A percentile compares a stretch with the other conserved stretches of the same genome.
Evolutionary conservation across 2,113 vertebrate genomes (phyloP).

Genomic region (Pangasianodon gigas): DNA sequence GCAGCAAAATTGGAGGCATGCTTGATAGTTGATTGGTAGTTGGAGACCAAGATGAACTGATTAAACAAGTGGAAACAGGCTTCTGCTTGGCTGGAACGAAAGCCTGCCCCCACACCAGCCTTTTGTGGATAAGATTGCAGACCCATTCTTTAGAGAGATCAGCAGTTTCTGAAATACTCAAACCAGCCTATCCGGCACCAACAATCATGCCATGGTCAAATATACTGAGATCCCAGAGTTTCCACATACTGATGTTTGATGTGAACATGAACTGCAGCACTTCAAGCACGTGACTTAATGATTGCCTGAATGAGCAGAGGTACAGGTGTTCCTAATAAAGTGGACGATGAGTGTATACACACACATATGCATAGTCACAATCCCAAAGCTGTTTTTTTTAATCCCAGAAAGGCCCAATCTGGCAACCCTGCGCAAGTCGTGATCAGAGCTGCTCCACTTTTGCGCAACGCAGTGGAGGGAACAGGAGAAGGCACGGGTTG

Average conservation of each 20-base stretch:
- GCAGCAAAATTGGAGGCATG: background rate
- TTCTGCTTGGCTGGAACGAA: background rate
- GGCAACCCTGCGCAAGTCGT: slow-evolving; percentile 9
- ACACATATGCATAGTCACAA: background rate
- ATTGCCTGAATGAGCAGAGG: background rate
- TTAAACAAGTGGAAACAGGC: background rate
- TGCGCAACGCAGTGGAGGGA: slow-evolving; percentile 62
- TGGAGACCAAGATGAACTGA: background rate
- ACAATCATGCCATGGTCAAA: background rate
- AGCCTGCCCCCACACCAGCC: background rate
- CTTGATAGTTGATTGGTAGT: background rate
- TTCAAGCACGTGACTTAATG: too few species aligned
- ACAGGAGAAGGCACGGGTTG: slow-evolving; percentile 16
- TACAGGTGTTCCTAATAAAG: background rate
- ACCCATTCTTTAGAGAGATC: background rate
- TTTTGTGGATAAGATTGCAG: background rate
- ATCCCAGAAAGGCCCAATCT: background rate
- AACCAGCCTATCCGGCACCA: background rate
- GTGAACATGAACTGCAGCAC: background rate
- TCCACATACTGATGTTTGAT: background rate
- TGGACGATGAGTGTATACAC: background rate
- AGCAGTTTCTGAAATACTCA: background rate
- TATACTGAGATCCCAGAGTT: background rate
- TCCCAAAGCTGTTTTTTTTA: accelerated
- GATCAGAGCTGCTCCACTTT: slow-evolving; percentile 44